These are phyloP conservation scores for Calephelis perditalis DNA, from an alignment of 2,888 invertebrate species.

Conservation along the genomic window DNA sequence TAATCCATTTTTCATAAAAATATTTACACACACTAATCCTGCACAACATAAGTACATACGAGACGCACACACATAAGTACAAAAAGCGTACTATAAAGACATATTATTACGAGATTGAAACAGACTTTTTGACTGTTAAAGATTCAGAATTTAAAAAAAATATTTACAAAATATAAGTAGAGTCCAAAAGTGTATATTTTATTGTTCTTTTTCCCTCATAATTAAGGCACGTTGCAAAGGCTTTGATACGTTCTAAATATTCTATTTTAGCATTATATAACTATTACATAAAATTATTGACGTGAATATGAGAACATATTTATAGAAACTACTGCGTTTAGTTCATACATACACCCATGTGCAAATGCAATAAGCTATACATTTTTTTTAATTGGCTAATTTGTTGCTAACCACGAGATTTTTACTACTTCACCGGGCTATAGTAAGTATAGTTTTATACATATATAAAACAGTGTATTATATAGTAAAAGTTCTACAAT, in stretches of 20 bases:
- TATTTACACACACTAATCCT: slow-evolving; percentile 15
- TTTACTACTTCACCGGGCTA: no score
- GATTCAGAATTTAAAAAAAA: slow-evolving; percentile 18
- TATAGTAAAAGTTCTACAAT: no score
- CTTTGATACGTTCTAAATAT: slow-evolving; percentile 31
- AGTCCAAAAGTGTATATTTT: slow-evolving; percentile 21
- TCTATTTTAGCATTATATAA: slow-evolving; percentile 8
- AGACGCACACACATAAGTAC: slow-evolving; percentile 58
- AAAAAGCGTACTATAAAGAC: slow-evolving; percentile 49
- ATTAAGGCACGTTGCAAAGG: slow-evolving; percentile 59
- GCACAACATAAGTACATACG: slow-evolving; percentile 41
- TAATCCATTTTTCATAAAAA: slow-evolving; percentile 19
- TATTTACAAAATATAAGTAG: slow-evolving; percentile 16
- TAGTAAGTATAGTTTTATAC: no score
- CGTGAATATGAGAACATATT: no score
- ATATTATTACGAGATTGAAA: slow-evolving; percentile 46
- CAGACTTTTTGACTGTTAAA: slow-evolving; percentile 36
- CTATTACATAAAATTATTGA: no score
- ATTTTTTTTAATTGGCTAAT: no score
- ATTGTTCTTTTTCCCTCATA: slow-evolving; percentile 15
- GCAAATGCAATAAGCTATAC: no score
- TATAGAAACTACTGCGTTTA: no score
- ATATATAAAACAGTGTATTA: no score
- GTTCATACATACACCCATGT: no score
- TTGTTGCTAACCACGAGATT: no score